phyloP scores from a whole-genome alignment of 2,113 vertebrate species.

The Crocuta crocuta region DNA sequence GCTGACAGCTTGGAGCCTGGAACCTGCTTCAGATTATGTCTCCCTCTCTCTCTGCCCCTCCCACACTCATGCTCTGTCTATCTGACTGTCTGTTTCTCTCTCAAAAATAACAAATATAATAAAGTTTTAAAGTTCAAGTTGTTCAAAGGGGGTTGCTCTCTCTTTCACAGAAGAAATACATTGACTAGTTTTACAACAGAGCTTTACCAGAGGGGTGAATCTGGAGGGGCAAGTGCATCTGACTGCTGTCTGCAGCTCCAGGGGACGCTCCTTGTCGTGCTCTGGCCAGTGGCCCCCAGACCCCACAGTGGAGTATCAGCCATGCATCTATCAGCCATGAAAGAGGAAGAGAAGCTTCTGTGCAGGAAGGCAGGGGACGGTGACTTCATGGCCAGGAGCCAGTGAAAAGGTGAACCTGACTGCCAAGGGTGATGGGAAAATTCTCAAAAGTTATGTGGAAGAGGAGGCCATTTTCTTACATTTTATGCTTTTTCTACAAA shows the following conservation, averaged over 20 bases:
- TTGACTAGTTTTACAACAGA: background rate
- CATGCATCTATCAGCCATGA: fast-evolving
- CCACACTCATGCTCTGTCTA: too few species aligned
- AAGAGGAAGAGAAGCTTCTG: background rate
- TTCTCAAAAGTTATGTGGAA: background rate
- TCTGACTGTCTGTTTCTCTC: too few species aligned
- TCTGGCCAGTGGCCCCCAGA: background rate
- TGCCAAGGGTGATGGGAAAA: background rate
- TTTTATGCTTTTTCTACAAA: background rate
- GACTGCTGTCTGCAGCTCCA: too few species aligned
- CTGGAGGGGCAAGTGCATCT: fast-evolving
- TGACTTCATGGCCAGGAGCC: background rate
- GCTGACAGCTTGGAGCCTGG: too few species aligned
- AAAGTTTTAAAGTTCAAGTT: background rate
- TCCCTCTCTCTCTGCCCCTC: too few species aligned
- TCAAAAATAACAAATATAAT: too few species aligned
- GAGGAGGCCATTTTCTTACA: background rate
- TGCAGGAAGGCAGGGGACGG: background rate
- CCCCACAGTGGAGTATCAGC: fast-evolving
- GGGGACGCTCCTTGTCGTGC: too few species aligned
- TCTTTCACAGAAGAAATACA: background rate
- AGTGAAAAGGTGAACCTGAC: background rate
- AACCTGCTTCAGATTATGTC: too few species aligned
- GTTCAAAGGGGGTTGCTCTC: background rate
- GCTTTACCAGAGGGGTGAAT: background rate